Evolutionary conservation across 2,113 vertebrate genomes (phyloP), one percentile per base, ranked within the genome.

Genomic region (Mola mola): DNA sequence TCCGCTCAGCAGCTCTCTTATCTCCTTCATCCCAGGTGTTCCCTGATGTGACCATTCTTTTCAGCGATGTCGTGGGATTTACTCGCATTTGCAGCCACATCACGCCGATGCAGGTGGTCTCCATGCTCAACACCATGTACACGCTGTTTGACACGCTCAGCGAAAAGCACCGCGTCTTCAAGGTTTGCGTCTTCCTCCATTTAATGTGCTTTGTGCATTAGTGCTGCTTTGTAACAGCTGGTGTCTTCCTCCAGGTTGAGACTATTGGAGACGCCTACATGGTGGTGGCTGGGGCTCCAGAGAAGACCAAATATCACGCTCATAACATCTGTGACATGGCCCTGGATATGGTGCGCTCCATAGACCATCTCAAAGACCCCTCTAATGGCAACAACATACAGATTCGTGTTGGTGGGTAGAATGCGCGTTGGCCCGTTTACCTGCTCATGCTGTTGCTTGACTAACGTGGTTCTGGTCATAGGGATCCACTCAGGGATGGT

Each of bases 271-370:
- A 90, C 52, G 90, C 91, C 19, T 92, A 92, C 65, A 92, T 90
- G 70, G 90, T 93, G 29, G 91, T 90, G 8, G 88, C 90, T 1
- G 89, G 91, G 4, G 81, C 90, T 22, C 91, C 90, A 4, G 92
- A 92, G 69, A 93, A 91, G 74, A 92, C 90, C 9, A 90, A 88
- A 63, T 91, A 85, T 66, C 91, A 92, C 0, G 87, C 89, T n/a
- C 91, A 93, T 46, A 91, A 92, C 72, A 92, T 92, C 60, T 92
- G 90, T 60, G 91, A 93, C 87, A 91, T 92, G 88, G 90, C 88
- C n/a, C 69, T 92, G 58, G 91, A 92, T 44, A 91, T 91, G 91
- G 86, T 92, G 20, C 87, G 83, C 47, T 93, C 90, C 59, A 92
- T 90, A 6, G 90, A 92, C 60, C 90, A 92, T 74, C 85, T 92